A percentile compares a stretch with the other conserved stretches of the same genome.
Conservation (phyloP, 2,888 invertebrate genomes). For the Catocala nupta region DNA sequence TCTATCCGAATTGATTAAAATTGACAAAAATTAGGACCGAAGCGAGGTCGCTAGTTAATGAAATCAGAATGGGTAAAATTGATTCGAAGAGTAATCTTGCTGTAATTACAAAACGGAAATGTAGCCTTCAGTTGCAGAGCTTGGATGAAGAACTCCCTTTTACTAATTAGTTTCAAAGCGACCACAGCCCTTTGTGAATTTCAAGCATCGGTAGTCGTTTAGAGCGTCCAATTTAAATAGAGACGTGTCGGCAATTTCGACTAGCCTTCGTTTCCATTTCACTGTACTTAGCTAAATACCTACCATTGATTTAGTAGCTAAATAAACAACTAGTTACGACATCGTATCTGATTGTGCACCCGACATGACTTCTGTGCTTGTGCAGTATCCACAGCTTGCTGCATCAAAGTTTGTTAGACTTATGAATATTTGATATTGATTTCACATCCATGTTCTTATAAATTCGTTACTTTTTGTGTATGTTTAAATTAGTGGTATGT, state of each 20-base stretch:
- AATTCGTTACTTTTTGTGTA: too few relatives aligned
- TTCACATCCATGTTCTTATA: slow-evolving; percentile 48
- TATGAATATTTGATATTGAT: slow-evolving; percentile 57
- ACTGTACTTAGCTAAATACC: slow-evolving; percentile 73
- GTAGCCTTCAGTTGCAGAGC: slow-evolving; percentile 76
- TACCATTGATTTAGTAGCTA: slow-evolving; percentile 73
- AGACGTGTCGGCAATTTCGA: slow-evolving; percentile 75
- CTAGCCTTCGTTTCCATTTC: slow-evolving; percentile 70
- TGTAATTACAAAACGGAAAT: slow-evolving; percentile 69
- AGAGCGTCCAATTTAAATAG: slow-evolving; percentile 77
- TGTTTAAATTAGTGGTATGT: too few relatives aligned
- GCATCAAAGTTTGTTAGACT: slow-evolving; percentile 79
- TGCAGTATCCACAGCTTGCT: slow-evolving; percentile 86
- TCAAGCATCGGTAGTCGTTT: slow-evolving; percentile 79
- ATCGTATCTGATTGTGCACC: slow-evolving; percentile 68
- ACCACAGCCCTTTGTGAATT: slow-evolving; percentile 84
- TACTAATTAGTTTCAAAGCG: slow-evolving; percentile 85
- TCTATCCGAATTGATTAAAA: slow-evolving; percentile 17
- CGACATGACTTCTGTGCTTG: slow-evolving; percentile 72
- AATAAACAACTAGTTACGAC: slow-evolving; percentile 67
- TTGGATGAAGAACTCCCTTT: slow-evolving; percentile 75
- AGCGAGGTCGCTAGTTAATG: slow-evolving; percentile 25
- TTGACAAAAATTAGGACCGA: slow-evolving; percentile 17
- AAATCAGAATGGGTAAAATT: slow-evolving; percentile 45
- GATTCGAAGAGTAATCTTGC: slow-evolving; percentile 50